A percentile compares a stretch with the other conserved stretches of the same genome.
These are phyloP conservation scores for Cheirogaleus major DNA, from an alignment of 2,797 vertebrate species.

Conservation along the genomic window DNA sequence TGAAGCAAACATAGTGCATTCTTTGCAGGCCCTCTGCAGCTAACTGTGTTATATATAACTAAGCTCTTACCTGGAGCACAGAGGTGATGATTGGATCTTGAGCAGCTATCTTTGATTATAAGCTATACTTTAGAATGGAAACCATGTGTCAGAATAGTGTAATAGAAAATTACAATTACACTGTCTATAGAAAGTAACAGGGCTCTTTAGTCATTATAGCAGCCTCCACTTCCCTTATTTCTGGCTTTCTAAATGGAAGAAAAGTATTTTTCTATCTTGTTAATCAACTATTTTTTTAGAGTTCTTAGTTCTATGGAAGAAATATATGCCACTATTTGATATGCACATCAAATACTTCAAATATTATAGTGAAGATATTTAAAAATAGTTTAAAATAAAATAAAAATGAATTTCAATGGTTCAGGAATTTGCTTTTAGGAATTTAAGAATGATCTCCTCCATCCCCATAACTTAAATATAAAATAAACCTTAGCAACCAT, in stretches of 20 bases:
- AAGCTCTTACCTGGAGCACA: not conserved
- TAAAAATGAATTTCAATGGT: not conserved
- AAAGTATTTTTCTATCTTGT: not conserved
- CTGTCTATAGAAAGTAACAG: not conserved
- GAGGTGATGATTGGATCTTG: not conserved
- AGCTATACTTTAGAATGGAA: not conserved
- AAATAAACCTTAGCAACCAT: not conserved
- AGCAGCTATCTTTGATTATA: not conserved
- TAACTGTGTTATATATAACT: not conserved
- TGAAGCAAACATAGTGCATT: not conserved
- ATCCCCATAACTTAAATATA: not conserved
- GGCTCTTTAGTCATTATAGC: not conserved
- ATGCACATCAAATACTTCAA: not conserved
- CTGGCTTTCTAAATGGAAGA: not conserved
- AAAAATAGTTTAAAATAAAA: not conserved
- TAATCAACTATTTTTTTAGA: not conserved
- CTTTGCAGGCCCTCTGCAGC: not conserved
- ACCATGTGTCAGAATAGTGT: accelerated
- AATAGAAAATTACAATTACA: not conserved
- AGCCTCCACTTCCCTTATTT: not conserved
- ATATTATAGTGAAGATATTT: not conserved
- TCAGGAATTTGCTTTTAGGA: not conserved
- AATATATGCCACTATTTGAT: not conserved
- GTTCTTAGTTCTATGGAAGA: not conserved
- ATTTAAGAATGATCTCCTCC: not conserved